A percentile compares a stretch with the other conserved stretches of the same genome.
Evolutionary conservation across 2,113 vertebrate genomes (phyloP).

Genomic region (Verasper variegatus): DNA sequence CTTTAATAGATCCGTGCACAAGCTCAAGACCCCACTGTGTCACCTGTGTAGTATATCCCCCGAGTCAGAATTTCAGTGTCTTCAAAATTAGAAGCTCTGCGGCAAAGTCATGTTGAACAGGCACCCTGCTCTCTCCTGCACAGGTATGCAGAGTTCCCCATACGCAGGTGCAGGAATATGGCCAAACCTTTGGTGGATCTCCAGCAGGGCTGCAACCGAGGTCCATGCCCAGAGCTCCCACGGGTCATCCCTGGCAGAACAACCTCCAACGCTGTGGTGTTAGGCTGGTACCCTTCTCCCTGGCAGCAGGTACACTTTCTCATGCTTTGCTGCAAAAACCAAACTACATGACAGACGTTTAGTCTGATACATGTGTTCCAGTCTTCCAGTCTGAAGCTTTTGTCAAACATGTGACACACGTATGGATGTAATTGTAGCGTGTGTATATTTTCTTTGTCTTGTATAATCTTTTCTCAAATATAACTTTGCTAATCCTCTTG

Average conservation of each 20-base stretch:
- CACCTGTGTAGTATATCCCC: constrained; percentile 5
- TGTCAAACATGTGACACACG: neutral
- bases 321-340: constrained; percentile 12
- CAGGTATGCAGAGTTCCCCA: constrained; percentile 85
- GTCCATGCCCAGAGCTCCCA: constrained; percentile 79
- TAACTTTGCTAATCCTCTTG: too few species aligned
- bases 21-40: constrained; percentile 26
- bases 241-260: constrained; percentile 46
- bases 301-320: constrained; percentile 90
- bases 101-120: constrained; percentile 1
- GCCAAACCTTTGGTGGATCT: constrained; percentile 86
- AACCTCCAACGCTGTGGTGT: constrained; percentile 61
- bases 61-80: constrained; percentile 18
- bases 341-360: constrained; percentile 1
- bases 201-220: constrained; percentile 87
- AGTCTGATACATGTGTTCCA: neutral
- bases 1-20: constrained; percentile 27
- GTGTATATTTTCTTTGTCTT: neutral
- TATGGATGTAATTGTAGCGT: neutral
- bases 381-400: neutral
- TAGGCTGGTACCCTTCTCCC: constrained; percentile 92
- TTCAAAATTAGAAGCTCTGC: constrained; percentile 5
- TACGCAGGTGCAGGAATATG: constrained; percentile 90
- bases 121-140: neutral
- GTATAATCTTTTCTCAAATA: too few species aligned